Evolutionary conservation across 2,888 invertebrate species (phyloP).

Genomic region (Drosophila meridiana): DNA sequence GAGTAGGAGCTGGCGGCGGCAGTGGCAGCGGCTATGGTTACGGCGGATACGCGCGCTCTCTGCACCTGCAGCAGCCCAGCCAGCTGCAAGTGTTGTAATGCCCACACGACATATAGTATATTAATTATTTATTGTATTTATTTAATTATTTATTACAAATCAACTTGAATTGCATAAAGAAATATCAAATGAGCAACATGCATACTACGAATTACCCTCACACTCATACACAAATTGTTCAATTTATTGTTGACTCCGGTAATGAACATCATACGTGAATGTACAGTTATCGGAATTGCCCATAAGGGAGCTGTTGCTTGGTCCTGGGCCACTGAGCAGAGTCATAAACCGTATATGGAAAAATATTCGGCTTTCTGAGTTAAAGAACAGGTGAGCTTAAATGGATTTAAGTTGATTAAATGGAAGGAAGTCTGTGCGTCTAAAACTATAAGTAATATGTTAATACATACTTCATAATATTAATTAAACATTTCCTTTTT

Average conservation of each 20-base stretch:
- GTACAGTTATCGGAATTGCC: not conserved
- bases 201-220: not conserved
- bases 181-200: not conserved
- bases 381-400: not conserved
- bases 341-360: not conserved
- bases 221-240: too few species aligned
- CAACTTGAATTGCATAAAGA: not conserved
- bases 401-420: not conserved
- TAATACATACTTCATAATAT: too few species aligned
- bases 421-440: not conserved
- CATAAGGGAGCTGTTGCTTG: not conserved
- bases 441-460: not conserved
- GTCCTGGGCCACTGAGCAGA: not conserved
- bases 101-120: slow-evolving; percentile 39
- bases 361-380: not conserved
- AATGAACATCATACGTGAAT: not conserved
- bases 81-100: slow-evolving; percentile 45
- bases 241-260: not conserved
- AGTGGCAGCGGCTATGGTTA: slow-evolving; percentile 87
- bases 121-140: slow-evolving; percentile 43
- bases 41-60: slow-evolving; percentile 85
- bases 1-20: slow-evolving; percentile 71
- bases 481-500: too few species aligned
- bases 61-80: slow-evolving; percentile 68
- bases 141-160: slow-evolving; percentile 27